Percentiles rank a stretch among this genome's conserved stretches.
phyloP scores from a whole-genome alignment of 2,888 invertebrate genomes.

The Eristalis arbustorum region DNA sequence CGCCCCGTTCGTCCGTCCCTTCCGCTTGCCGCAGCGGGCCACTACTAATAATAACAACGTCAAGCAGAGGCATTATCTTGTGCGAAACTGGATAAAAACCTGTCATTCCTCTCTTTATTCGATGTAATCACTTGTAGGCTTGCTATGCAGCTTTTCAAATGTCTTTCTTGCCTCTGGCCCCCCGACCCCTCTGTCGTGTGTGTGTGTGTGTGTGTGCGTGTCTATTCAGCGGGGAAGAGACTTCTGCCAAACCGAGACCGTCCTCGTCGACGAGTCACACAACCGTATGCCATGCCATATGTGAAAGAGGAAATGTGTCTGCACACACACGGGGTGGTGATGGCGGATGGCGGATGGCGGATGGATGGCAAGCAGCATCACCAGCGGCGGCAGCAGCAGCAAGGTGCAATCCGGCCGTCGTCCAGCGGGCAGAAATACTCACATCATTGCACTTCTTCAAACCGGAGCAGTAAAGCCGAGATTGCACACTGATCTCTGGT shows the following conservation, averaged over 20 bases:
- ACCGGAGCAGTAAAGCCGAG: neutral
- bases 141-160: conserved; percentile 65
- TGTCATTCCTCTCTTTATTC: conserved; percentile 68
- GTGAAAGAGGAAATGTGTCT: conserved; percentile 31
- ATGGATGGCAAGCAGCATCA: neutral
- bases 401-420: neutral
- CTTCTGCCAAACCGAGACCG: too few relatives aligned
- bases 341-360: neutral
- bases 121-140: conserved; percentile 68
- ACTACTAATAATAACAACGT: conserved; percentile 64
- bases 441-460: neutral
- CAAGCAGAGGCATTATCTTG: conserved; percentile 61
- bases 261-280: neutral
- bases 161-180: conserved; percentile 48
- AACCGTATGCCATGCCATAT: conserved; percentile 24
- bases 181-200: too few relatives aligned
- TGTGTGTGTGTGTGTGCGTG: neutral
- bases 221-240: neutral
- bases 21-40: neutral
- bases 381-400: neutral
- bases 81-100: conserved; percentile 68
- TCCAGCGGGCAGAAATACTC: neutral
- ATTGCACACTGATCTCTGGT: neutral
- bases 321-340: neutral
- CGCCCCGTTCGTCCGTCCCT: neutral